Evolutionary conservation across 2,113 vertebrate species (phyloP).

Genomic region (Eulemur rufifrons): DNA sequence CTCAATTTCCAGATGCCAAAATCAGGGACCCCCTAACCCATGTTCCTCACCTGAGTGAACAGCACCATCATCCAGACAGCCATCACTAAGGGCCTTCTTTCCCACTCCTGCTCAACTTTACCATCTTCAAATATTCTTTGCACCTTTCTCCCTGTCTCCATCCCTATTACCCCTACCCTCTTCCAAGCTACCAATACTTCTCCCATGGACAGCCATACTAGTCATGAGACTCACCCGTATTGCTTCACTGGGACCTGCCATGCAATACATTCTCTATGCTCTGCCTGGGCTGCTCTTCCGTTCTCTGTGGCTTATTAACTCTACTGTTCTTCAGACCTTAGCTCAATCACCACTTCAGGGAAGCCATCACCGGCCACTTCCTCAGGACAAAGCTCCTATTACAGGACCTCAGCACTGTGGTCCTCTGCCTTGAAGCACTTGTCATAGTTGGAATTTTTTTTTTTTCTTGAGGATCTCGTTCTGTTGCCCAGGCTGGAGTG

Average conservation of each 20-base stretch:
- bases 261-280: too few species aligned
- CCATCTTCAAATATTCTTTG: background rate
- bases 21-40: accelerated
- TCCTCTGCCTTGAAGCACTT: background rate
- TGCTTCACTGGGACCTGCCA: background rate
- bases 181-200: background rate
- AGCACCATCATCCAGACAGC: accelerated
- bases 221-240: accelerated
- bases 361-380: background rate
- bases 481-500: too few species aligned
- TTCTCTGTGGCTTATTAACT: background rate
- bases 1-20: accelerated
- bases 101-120: background rate
- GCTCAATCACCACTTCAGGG: background rate
- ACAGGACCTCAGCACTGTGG: too few species aligned
- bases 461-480: too few species aligned
- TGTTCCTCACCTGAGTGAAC: accelerated
- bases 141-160: background rate
- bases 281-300: background rate
- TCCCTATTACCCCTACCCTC: background rate
- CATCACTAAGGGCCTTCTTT: background rate
- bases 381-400: background rate
- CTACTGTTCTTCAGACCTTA: background rate
- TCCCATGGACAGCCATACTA: accelerated
- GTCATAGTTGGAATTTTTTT: background rate